phyloP scores from a whole-genome alignment of 1,140 invertebrate species.

The Chymomyza costata region DNA sequence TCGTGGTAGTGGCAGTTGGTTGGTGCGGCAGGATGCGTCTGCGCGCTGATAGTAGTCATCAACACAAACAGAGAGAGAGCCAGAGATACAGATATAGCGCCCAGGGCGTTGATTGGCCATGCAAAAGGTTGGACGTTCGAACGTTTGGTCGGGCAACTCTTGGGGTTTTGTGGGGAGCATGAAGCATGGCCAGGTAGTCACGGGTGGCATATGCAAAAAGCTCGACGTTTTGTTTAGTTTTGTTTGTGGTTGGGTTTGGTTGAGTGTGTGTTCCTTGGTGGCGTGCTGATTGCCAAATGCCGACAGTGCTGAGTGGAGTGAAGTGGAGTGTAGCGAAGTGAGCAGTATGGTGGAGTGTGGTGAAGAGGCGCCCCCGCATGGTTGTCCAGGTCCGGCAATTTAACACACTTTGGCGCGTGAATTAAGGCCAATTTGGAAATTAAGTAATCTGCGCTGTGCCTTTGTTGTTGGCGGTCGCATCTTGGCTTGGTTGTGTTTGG shows the following conservation, averaged over 20 bases:
- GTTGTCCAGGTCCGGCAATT: slow-evolving; percentile 44
- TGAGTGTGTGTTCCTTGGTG: too few relatives aligned
- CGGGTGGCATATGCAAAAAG: slow-evolving; percentile 57
- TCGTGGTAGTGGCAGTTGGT: slow-evolving; percentile 11
- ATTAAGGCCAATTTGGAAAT: slow-evolving; percentile 73
- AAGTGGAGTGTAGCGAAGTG: too few relatives aligned
- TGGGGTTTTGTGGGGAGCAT: slow-evolving; percentile 3
- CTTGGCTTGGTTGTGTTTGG: slow-evolving; percentile 10
- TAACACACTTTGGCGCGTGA: slow-evolving; percentile 74
- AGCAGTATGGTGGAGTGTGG: too few relatives aligned
- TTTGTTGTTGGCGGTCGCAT: slow-evolving; percentile 18
- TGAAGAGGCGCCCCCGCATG: too few relatives aligned
- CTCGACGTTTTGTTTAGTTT: too few relatives aligned
- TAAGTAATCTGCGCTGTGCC: slow-evolving; percentile 63
- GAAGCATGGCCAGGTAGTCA: slow-evolving; percentile 33
- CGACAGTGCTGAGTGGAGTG: too few relatives aligned
- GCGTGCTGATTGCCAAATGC: too few relatives aligned
- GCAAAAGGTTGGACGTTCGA: slow-evolving; percentile 44
- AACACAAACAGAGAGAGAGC: slow-evolving; percentile 45
- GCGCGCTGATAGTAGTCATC: slow-evolving; percentile 60
- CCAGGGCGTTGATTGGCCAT: slow-evolving; percentile 62
- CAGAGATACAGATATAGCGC: slow-evolving; percentile 53
- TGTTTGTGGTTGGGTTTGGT: too few relatives aligned
- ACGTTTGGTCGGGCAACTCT: slow-evolving; percentile 7
- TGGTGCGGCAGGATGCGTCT: slow-evolving; percentile 53